These are phyloP conservation scores for Piezodorus guildinii DNA, from an alignment of 1,140 invertebrate genomes.

Conservation along the genomic window DNA sequence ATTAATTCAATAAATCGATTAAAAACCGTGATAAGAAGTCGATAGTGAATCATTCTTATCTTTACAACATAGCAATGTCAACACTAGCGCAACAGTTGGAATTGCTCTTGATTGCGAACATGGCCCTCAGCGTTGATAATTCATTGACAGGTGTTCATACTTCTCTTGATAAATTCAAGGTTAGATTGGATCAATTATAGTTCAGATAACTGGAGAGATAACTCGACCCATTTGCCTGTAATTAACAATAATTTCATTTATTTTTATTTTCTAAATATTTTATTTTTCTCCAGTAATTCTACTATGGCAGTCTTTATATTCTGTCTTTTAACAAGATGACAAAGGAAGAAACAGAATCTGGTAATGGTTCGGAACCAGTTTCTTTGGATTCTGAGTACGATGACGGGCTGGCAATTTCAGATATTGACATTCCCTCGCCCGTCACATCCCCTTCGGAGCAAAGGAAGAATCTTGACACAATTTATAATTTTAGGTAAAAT, in stretches of 20 bases:
- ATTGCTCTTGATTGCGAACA: too few species aligned
- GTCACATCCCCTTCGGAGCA: conserved; percentile 27
- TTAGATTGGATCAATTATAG: too few species aligned
- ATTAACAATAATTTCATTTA: not conserved
- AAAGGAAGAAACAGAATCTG: not conserved
- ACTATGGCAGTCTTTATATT: not conserved
- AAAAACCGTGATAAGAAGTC: too few species aligned
- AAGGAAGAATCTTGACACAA: not conserved
- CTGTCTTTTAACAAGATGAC: not conserved
- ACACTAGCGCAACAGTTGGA: too few species aligned
- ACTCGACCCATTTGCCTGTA: too few species aligned
- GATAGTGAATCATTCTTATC: too few species aligned
- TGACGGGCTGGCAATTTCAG: conserved; percentile 46
- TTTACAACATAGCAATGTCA: too few species aligned
- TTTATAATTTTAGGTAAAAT: not conserved
- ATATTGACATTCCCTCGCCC: conserved; percentile 28
- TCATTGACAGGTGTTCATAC: too few species aligned
- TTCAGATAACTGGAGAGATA: too few species aligned
- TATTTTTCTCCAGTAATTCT: not conserved
- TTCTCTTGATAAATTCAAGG: too few species aligned
- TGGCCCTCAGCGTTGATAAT: too few species aligned
- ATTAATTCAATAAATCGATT: too few species aligned
- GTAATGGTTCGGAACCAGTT: not conserved
- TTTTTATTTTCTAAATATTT: not conserved
- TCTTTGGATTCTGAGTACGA: conserved; percentile 45